A percentile compares a stretch with the other conserved stretches of the same genome.
phyloP scores from a whole-genome alignment of 2,797 vertebrate species.

The Lophotriccus pileatus region DNA sequence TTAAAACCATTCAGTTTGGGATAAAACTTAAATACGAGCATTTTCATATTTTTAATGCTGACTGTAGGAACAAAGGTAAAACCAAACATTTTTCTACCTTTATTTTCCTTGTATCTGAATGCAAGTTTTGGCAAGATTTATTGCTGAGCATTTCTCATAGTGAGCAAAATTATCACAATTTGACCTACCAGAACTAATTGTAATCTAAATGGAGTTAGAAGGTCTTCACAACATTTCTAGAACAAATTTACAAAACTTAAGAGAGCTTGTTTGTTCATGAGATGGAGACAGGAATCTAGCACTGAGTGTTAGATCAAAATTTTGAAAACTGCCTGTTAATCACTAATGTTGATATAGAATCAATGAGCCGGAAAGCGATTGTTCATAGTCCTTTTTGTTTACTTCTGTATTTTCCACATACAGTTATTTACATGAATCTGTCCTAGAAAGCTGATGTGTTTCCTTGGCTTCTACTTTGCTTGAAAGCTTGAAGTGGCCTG shows the following conservation, averaged over 20 bases:
- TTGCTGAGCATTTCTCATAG: neutral
- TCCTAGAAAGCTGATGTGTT: neutral
- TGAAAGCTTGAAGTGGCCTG: neutral
- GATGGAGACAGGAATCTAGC: neutral
- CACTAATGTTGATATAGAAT: neutral
- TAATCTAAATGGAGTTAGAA: neutral
- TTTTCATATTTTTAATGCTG: neutral
- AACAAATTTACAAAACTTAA: neutral
- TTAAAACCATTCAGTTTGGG: neutral
- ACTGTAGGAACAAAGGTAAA: neutral
- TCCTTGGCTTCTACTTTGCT: neutral
- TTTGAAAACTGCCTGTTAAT: constrained; percentile 23
- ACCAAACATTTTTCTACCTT: neutral
- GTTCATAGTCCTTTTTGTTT: neutral
- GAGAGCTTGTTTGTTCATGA: neutral
- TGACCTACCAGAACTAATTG: neutral
- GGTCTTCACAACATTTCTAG: neutral
- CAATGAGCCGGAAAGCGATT: neutral
- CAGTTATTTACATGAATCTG: neutral
- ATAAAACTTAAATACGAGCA: neutral
- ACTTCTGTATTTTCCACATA: neutral
- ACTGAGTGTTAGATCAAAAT: neutral
- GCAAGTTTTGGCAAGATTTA: neutral
- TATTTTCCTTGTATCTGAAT: neutral
- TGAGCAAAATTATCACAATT: neutral